Conservation (phyloP, 23 tunicate genomes). For the Halocynthia roretzi region DNA sequence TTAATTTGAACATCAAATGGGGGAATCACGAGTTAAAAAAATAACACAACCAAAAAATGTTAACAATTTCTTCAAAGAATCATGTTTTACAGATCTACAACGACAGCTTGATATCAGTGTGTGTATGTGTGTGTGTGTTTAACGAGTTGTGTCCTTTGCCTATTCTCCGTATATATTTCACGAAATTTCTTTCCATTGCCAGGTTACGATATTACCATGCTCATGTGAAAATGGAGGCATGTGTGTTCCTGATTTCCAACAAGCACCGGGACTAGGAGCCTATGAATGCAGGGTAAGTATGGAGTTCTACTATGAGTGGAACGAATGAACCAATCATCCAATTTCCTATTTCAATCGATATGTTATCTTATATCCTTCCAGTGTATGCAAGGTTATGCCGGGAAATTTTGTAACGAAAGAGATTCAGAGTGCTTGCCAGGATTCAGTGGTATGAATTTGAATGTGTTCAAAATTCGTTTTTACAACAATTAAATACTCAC, state of each 20-base stretch:
- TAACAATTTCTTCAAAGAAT: too few species aligned
- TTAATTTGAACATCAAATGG: too few species aligned
- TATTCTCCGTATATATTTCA: too few species aligned
- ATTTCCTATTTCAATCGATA: not conserved
- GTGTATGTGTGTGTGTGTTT: too few species aligned
- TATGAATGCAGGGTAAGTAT: not conserved
- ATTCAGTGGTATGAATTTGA: not conserved
- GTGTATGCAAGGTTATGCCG: not conserved
- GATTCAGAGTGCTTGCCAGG: not conserved
- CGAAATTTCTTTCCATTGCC: not conserved
- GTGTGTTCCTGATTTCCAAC: not conserved
- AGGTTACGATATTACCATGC: slow-evolving; percentile 7
- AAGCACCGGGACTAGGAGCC: slow-evolving; percentile 6
- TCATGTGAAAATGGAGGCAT: slow-evolving; percentile 1
- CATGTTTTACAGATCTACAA: too few species aligned
- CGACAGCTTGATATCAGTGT: too few species aligned
- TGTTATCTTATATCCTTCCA: not conserved
- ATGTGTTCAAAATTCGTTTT: too few species aligned
- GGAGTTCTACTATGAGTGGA: not conserved
- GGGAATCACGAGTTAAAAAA: too few species aligned
- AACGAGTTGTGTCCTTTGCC: too few species aligned
- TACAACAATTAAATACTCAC: not conserved
- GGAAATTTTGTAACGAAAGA: slow-evolving; percentile 6
- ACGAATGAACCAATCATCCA: not conserved
- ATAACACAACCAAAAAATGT: too few species aligned